phyloP scores from a whole-genome alignment of 2,888 invertebrate species.

The Cabera pusaria region DNA sequence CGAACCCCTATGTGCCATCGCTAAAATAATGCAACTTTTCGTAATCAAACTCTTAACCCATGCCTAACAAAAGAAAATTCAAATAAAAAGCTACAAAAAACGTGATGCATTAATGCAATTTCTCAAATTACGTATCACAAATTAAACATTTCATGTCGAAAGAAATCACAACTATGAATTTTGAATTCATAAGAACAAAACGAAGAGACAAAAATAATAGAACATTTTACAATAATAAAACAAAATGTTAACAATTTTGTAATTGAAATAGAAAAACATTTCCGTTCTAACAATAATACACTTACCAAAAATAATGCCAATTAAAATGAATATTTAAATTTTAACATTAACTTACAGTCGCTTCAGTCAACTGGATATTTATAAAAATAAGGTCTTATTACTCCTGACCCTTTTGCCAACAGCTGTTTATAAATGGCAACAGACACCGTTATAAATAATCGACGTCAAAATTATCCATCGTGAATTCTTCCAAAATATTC shows the following conservation, averaged over 20 bases:
- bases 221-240: constrained; percentile 60
- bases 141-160: constrained; percentile 81
- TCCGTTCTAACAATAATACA: constrained; percentile 55
- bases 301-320: constrained; percentile 56
- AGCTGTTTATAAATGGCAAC: too few species aligned
- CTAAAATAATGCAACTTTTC: constrained; percentile 41
- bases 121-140: constrained; percentile 79
- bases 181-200: constrained; percentile 77
- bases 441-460: constrained; percentile 6
- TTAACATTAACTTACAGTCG: constrained; percentile 38
- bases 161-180: constrained; percentile 84
- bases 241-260: constrained; percentile 59
- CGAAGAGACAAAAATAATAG: constrained; percentile 70
- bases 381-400: constrained; percentile 12
- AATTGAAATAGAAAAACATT: constrained; percentile 53
- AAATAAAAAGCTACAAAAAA: constrained; percentile 65
- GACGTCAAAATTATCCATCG: constrained; percentile 3
- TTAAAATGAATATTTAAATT: constrained; percentile 40
- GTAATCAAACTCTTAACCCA: constrained; percentile 51
- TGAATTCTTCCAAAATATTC: constrained; percentile 15
- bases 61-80: constrained; percentile 56
- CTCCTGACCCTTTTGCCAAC: constrained; percentile 28
- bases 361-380: constrained; percentile 39
- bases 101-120: constrained; percentile 79
- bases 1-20: constrained; percentile 48